Conservation (phyloP, 2,797 vertebrate genomes). For the Otus scops region DNA sequence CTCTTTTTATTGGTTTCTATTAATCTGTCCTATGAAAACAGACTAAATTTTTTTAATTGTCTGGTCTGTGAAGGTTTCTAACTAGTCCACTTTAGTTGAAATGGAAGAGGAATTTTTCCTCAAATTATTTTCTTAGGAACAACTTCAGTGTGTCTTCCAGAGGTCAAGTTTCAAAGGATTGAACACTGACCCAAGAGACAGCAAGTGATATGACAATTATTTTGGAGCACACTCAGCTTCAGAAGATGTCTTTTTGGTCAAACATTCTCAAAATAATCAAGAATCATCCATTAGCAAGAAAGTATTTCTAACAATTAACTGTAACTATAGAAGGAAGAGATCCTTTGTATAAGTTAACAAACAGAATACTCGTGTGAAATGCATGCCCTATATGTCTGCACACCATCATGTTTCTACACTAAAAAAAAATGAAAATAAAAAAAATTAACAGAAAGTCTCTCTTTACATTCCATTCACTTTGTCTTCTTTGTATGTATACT, state of each 20-base stretch:
- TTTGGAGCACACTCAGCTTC: not conserved
- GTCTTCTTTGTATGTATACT: not conserved
- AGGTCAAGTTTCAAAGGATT: not conserved
- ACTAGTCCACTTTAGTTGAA: not conserved
- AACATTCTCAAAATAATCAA: not conserved
- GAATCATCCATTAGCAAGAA: not conserved
- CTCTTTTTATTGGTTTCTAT: not conserved
- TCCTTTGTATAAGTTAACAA: not conserved
- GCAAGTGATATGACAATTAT: not conserved
- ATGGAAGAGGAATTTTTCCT: not conserved
- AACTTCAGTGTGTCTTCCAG: not conserved
- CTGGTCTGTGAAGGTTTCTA: not conserved
- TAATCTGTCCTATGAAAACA: not conserved
- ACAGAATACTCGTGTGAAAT: not conserved
- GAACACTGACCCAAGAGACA: not conserved
- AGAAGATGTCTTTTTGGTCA: not conserved
- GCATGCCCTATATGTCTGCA: accelerated
- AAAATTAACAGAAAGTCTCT: not conserved
- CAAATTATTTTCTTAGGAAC: not conserved
- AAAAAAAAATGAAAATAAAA: not conserved
- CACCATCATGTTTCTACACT: not conserved
- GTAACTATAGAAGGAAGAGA: not conserved
- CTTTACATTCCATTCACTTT: not conserved
- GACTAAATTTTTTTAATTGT: not conserved
- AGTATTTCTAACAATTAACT: not conserved